Evolutionary conservation across 1,140 invertebrate genomes (phyloP).

Genomic region (Ceratoteleas bidentatus): DNA sequence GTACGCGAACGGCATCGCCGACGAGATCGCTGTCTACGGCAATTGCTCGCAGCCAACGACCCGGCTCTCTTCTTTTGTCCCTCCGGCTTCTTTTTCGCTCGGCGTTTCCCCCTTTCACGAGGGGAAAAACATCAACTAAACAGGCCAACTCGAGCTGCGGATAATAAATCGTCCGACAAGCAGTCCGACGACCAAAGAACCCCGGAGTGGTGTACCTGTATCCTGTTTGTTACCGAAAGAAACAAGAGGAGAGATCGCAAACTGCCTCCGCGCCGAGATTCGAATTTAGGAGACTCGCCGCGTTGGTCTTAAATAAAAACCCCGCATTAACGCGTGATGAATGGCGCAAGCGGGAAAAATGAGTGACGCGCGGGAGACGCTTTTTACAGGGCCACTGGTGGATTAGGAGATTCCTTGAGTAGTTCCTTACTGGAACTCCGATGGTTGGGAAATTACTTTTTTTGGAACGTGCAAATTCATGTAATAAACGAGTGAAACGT

Average conservation of each 20-base stretch:
- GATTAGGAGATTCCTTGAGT: no score
- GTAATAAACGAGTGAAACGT: no score
- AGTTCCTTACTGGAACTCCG: no score
- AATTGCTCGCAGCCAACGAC: slow-evolving; percentile 50
- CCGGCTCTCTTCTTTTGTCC: slow-evolving; percentile 24
- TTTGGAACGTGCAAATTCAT: no score
- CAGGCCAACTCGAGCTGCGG: slow-evolving; percentile 55
- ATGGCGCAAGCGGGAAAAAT: slow-evolving; percentile 25
- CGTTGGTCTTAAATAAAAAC: slow-evolving; percentile 35
- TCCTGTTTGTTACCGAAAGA: slow-evolving; percentile 63
- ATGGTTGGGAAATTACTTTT: no score
- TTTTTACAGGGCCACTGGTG: no score
- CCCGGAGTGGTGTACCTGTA: slow-evolving; percentile 58
- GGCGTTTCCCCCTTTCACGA: slow-evolving; percentile 40
- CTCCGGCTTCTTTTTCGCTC: slow-evolving; percentile 32
- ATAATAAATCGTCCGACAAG: slow-evolving; percentile 61
- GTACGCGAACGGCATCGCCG: slow-evolving; percentile 44
- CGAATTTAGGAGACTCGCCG: slow-evolving; percentile 47
- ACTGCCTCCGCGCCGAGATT: slow-evolving; percentile 44
- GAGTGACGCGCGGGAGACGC: slow-evolving; percentile 24
- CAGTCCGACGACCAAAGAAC: slow-evolving; percentile 45
- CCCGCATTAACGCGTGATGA: slow-evolving; percentile 6
- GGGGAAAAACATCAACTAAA: slow-evolving; percentile 61
- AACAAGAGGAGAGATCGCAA: slow-evolving; percentile 33
- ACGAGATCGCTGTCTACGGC: slow-evolving; percentile 50